Evolutionary conservation across 2,797 vertebrate genomes (phyloP), one percentile per base, ranked within the genome.

Genomic region (Parambassis ranga): DNA sequence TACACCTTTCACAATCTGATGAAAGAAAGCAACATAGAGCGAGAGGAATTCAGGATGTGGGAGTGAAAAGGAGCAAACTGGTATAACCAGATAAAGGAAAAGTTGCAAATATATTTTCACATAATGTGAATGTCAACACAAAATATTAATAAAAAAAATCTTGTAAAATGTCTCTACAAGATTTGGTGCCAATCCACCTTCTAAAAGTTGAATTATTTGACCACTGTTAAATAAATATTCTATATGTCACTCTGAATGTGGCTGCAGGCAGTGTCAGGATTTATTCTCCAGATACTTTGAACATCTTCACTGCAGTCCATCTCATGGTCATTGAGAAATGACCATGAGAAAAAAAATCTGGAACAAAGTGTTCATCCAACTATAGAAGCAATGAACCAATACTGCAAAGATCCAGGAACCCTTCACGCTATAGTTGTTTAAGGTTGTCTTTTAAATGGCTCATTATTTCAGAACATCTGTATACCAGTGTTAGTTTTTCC

Each of bases 381-480:
- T 3, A 1, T 37, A 5, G 11, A n/a, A 32, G 10, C 5, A 7
- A 15, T 4, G 4, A 3, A 15, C 15, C 4, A 10, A 23, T 6
- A 6, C 22, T 16, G 1, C 16, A 14, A 14, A 4, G 3, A 11
- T 20, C 6, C n/a, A 10, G 20, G 4, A 14, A 55, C 4, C 1
- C 39, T n/a, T n/a, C n/a, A n/a, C n/a, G 14, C 6, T 63, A 22
- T 59, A 55, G 48, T 23, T 42, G 32, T 66, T 65, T 61, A 37
- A 62, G 30, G 70, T 51, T 1, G 5, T 52, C 19, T n/a, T 11
- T 50, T 47, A 36, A 67, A 68, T 30, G 44, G 27, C 37, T 67
- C 0, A 16, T 72, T 55, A 65, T 65, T 60, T 64, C 15, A 44
- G 36, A 63, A 69, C 68, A 81, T 75, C 61, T 62, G 60, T 66